Percentiles rank a stretch among this genome's conserved stretches.
Conservation (phyloP, 2,797 vertebrate species). For the Pipistrellus pipistrellus region DNA sequence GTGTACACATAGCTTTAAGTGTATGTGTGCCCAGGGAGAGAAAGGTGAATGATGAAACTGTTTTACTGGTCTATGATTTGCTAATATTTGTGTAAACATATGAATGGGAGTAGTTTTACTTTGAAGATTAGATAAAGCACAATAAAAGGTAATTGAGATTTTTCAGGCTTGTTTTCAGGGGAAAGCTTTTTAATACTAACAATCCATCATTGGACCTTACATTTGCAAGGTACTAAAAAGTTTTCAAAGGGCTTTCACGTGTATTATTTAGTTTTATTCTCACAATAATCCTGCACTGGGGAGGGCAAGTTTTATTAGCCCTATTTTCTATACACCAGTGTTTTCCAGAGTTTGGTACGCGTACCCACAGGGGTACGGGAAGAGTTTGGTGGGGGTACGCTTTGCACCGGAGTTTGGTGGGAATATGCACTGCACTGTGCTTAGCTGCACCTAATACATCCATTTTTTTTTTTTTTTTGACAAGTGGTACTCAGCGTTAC, state of each 20-base stretch:
- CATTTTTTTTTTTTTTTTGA: too few relatives aligned
- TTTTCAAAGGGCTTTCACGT: not conserved
- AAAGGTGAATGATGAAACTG: not conserved
- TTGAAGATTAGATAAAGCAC: conserved; percentile 6
- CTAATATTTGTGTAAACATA: not conserved
- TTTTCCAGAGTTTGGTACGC: too few relatives aligned
- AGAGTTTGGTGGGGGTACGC: too few relatives aligned
- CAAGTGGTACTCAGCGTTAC: too few relatives aligned
- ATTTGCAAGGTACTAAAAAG: not conserved
- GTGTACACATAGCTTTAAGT: not conserved
- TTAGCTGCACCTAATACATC: too few relatives aligned
- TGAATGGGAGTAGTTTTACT: not conserved
- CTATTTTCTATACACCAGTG: not conserved
- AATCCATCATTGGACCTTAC: not conserved
- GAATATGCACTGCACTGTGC: too few relatives aligned
- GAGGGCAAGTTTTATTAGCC: not conserved
- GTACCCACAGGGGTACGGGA: too few relatives aligned
- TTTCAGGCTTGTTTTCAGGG: not conserved
- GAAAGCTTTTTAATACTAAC: not conserved
- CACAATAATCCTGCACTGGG: not conserved
- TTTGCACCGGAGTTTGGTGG: too few relatives aligned
- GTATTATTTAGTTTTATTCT: not conserved
- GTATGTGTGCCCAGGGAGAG: too few relatives aligned
- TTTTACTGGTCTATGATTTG: not conserved
- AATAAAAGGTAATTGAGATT: not conserved